These are phyloP conservation scores for Hololepta plana DNA, from an alignment of 2,888 invertebrate genomes.

Conservation along the genomic window DNA sequence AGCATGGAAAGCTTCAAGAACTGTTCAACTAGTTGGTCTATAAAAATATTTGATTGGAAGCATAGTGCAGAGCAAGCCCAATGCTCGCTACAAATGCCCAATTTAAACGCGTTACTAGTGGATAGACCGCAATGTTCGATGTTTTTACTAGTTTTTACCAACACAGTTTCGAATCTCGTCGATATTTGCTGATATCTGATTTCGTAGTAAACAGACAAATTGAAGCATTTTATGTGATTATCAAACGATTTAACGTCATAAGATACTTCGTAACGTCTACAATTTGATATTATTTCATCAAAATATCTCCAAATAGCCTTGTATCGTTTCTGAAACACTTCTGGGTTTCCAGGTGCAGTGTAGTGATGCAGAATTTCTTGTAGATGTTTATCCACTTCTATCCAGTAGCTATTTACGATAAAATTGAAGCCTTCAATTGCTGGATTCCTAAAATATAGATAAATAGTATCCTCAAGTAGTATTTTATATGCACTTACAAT, in stretches of 20 bases:
- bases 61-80: slow-evolving; percentile 32
- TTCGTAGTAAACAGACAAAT: slow-evolving; percentile 92
- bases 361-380: slow-evolving; percentile 67
- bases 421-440: slow-evolving; percentile 51
- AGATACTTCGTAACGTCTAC: too few relatives aligned
- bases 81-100: slow-evolving; percentile 31
- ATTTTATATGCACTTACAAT: slow-evolving; percentile 7
- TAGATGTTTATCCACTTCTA: slow-evolving; percentile 63
- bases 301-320: slow-evolving; percentile 61
- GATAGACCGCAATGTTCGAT: neutral
- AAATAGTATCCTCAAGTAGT: slow-evolving; percentile 1
- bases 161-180: slow-evolving; percentile 37
- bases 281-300: slow-evolving; percentile 38
- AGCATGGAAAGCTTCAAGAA: slow-evolving; percentile 84
- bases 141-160: slow-evolving; percentile 19
- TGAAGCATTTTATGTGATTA: slow-evolving; percentile 68
- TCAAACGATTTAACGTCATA: slow-evolving; percentile 56
- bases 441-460: slow-evolving; percentile 24
- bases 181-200: slow-evolving; percentile 89
- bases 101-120: slow-evolving; percentile 19
- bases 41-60: slow-evolving; percentile 65
- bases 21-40: slow-evolving; percentile 59
- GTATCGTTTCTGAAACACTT: slow-evolving; percentile 70
- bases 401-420: slow-evolving; percentile 74
- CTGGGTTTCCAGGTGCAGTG: slow-evolving; percentile 85